These are phyloP conservation scores for Ametastegia equiseti DNA, from an alignment of 2,888 invertebrate species.

Conservation along the genomic window DNA sequence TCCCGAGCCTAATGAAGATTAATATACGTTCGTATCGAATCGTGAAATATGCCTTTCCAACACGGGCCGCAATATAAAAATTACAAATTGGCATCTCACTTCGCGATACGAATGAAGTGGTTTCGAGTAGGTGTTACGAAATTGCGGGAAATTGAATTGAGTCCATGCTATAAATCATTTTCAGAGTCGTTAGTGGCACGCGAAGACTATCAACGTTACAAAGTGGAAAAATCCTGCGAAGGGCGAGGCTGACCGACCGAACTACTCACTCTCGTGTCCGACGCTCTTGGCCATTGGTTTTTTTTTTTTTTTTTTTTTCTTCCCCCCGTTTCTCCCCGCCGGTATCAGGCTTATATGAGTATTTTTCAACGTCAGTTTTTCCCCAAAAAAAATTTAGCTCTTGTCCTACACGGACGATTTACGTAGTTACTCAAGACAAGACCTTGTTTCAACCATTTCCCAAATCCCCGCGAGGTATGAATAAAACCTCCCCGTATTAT, in stretches of 20 bases:
- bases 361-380: constrained; percentile 27
- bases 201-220: constrained; percentile 47
- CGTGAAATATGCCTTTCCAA: constrained; percentile 31
- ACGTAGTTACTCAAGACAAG: neutral
- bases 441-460: neutral
- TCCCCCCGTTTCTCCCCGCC: neutral
- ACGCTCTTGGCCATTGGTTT: neutral
- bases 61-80: constrained; percentile 26
- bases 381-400: neutral
- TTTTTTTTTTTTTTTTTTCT: neutral
- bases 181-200: constrained; percentile 44
- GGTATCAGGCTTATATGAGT: neutral
- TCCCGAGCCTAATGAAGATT: constrained; percentile 39
- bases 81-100: constrained; percentile 37
- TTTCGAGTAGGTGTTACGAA: constrained; percentile 29
- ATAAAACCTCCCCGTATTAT: neutral
- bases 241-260: constrained; percentile 13
- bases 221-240: constrained; percentile 34
- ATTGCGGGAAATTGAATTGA: constrained; percentile 41
- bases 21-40: constrained; percentile 31
- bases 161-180: constrained; percentile 27
- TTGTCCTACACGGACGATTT: neutral
- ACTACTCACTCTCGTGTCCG: constrained; percentile 28
- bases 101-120: constrained; percentile 29
- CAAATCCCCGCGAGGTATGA: neutral